Evolutionary conservation across 2,888 invertebrate species (phyloP), one percentile per base, ranked within the genome.

Genomic region (Stenurella melanura): DNA sequence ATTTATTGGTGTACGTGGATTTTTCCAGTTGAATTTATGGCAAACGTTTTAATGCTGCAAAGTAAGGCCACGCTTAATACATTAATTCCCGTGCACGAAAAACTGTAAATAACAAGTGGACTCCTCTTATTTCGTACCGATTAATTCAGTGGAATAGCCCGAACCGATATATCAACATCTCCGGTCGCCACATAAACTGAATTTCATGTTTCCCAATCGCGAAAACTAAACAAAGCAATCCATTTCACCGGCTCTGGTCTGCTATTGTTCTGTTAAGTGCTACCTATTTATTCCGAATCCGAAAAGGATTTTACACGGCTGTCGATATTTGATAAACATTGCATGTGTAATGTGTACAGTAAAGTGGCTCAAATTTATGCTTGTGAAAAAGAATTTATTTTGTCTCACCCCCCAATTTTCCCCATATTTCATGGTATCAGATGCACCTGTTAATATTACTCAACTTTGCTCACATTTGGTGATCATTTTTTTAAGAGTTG

Each of bases 151-250:
- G 50, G 4, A 17, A 50, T n/a, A 17, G 15, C 50, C 50, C 50
- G 1, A 42, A 50, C 50, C 50, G 50, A 50, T 50, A 50, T 50
- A 50, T 50, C 50, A 50, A 50, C 50, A 50, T 50, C 50, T 50
- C n/a, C 50, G 50, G 50, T 50, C 50, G 5, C 50, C 50, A n/a
- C n/a, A n/a, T 50, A 50, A 50, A 50, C 50, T 50, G 50, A 50
- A 50, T 50, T 50, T 50, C 50, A 50, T 50, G 50, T 50, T 50
- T 50, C 50, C 50, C 50, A 50, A 50, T 50, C n/a, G 50, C 0
- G 50, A 50, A n/a, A 50, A n/a, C 50, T 50, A 50, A 50, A 50
- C 50, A 50, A 50, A 50, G n/a, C 50, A 50, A 50, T 50, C 50
- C 50, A 50, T 50, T 50, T 15, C 15, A n/a, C 50, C n/a, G n/a